A percentile compares a stretch with the other conserved stretches of the same genome.
These are phyloP conservation scores for Busseola fusca DNA, from an alignment of 2,888 invertebrate genomes.

Conservation along the genomic window DNA sequence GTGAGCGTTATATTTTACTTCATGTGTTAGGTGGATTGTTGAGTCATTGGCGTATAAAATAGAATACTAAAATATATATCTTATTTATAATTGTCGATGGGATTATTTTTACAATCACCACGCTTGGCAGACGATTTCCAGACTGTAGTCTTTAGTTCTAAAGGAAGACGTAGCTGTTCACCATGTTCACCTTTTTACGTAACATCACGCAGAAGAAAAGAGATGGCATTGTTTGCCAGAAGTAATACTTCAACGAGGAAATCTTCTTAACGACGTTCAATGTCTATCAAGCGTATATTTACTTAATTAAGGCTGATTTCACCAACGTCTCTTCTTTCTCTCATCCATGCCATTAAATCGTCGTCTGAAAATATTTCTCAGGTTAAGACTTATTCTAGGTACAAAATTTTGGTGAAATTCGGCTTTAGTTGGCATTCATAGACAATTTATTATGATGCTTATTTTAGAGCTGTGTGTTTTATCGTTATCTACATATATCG, in stretches of 20 bases:
- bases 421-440: no score
- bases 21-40: slow-evolving; percentile 8
- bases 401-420: no score
- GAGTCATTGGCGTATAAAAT: slow-evolving; percentile 23
- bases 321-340: no score
- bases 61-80: background rate
- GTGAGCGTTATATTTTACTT: slow-evolving; percentile 54
- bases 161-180: background rate
- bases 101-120: background rate
- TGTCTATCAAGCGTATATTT: no score
- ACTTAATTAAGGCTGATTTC: no score
- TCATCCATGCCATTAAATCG: no score
- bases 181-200: background rate
- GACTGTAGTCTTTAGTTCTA: background rate
- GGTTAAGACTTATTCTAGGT: no score
- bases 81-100: background rate
- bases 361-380: no score
- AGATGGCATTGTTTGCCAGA: background rate
- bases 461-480: no score
- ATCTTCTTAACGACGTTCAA: background rate
- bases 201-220: background rate
- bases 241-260: background rate
- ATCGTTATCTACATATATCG: no score
- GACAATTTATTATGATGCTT: no score
- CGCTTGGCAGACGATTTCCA: background rate